Evolutionary conservation across 2,888 invertebrate genomes (phyloP).

Genomic region (Camponotus fellah): DNA sequence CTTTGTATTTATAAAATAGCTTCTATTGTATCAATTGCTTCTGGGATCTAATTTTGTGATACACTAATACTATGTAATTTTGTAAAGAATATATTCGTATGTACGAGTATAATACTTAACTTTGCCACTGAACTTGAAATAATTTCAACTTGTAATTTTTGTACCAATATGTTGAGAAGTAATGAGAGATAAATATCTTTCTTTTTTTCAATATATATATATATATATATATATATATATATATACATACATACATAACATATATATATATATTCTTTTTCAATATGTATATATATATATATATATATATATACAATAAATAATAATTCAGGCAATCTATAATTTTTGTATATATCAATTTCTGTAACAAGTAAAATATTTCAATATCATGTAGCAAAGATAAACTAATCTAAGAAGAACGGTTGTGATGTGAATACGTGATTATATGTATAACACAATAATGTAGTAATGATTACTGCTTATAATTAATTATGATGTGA

Average conservation of each 20-base stretch:
- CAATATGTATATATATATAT: not conserved
- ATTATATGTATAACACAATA: constrained; percentile 56
- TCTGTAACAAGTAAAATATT: constrained; percentile 35
- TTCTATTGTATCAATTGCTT: constrained; percentile 35
- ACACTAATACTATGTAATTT: constrained; percentile 57
- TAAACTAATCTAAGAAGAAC: constrained; percentile 61
- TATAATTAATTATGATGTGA: constrained; percentile 37
- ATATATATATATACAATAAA: constrained; percentile 24
- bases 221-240: not conserved
- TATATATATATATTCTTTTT: constrained; percentile 23
- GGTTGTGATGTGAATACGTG: constrained; percentile 16
- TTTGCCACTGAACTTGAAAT: constrained; percentile 71
- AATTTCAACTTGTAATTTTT: constrained; percentile 41
- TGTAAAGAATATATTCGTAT: constrained; percentile 57
- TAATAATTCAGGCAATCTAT: not conserved
- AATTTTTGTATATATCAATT: constrained; percentile 3
- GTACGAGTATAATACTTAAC: constrained; percentile 46
- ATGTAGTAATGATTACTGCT: constrained; percentile 62
- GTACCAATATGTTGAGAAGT: constrained; percentile 14
- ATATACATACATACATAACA: no score
- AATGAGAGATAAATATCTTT: constrained; percentile 7
- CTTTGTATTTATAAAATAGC: constrained; percentile 32
- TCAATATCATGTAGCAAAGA: constrained; percentile 74
- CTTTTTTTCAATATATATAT: constrained; percentile 25
- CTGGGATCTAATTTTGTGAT: constrained; percentile 45